A percentile compares a stretch with the other conserved stretches of the same genome.
Evolutionary conservation across 2,113 vertebrate species (phyloP).

Genomic region (Leiothrix lutea): DNA sequence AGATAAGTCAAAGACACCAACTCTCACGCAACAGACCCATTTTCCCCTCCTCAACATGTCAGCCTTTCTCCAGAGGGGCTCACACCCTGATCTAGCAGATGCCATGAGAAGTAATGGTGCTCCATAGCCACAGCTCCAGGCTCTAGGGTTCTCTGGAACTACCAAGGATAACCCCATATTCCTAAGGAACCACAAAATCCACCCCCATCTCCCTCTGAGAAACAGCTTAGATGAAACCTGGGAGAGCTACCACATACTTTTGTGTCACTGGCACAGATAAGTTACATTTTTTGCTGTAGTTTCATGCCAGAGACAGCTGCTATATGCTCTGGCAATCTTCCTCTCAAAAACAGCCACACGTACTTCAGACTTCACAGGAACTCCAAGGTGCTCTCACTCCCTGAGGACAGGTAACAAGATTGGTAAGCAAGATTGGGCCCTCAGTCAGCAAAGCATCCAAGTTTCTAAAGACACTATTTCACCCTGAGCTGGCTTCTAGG

Average conservation of each 20-base stretch:
- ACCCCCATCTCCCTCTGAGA: not conserved
- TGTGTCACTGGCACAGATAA: not conserved
- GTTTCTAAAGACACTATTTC: slow-evolving; percentile 38
- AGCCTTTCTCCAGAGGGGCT: not conserved
- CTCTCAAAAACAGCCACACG: not conserved
- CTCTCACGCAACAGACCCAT: not conserved
- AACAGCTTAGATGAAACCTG: not conserved
- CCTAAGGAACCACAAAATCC: not conserved
- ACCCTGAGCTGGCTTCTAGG: not conserved
- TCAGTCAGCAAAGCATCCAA: not conserved
- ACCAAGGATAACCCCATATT: accelerated
- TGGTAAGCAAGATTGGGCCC: not conserved
- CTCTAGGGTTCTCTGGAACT: not conserved
- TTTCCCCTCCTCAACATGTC: not conserved
- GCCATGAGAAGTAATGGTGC: not conserved
- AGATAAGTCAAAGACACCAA: not conserved
- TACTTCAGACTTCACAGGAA: not conserved
- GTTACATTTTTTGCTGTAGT: not conserved
- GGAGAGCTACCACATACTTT: not conserved
- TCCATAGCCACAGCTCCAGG: not conserved
- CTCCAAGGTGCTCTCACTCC: not conserved
- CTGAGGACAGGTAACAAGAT: slow-evolving; percentile 6
- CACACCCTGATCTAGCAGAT: not conserved
- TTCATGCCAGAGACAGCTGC: not conserved
- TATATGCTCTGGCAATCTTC: not conserved